Conservation (phyloP, 2,797 vertebrate species). For the Setipinna tenuifilis region DNA sequence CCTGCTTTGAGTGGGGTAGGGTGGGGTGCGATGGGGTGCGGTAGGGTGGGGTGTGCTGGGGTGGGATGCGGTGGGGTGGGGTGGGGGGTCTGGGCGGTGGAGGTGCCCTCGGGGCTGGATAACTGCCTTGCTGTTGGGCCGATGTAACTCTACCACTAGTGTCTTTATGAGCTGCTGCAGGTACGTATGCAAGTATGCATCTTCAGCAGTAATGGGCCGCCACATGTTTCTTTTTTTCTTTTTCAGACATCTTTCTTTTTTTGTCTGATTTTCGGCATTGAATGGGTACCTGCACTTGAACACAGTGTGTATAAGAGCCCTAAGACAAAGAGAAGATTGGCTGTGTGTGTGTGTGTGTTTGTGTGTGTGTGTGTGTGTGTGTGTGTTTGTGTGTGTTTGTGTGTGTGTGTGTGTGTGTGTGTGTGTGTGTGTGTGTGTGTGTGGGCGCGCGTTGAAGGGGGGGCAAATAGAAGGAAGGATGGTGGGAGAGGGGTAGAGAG, state of each 20-base stretch:
- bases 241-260: background rate
- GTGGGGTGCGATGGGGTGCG: too few species aligned
- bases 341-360: slow-evolving; percentile 14
- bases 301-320: background rate
- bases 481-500: too few species aligned
- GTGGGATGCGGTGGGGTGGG: too few species aligned
- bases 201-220: background rate
- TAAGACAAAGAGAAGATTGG: slow-evolving; percentile 30
- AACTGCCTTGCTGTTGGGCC: background rate
- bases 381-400: too few species aligned
- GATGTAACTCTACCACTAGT: background rate
- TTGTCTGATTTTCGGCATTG: background rate
- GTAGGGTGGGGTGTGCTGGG: too few species aligned
- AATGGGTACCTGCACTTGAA: background rate
- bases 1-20: too few species aligned
- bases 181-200: background rate
- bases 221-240: background rate
- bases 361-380: background rate
- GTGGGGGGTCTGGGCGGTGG: too few species aligned
- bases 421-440: too few species aligned
- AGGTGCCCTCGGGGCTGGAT: background rate
- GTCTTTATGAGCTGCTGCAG: background rate
- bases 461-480: too few species aligned
- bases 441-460: too few species aligned
- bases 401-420: too few species aligned